Percentiles rank a stretch among this genome's conserved stretches.
Conservation (phyloP, 2,113 vertebrate species). For the Anolis carolinensis region DNA sequence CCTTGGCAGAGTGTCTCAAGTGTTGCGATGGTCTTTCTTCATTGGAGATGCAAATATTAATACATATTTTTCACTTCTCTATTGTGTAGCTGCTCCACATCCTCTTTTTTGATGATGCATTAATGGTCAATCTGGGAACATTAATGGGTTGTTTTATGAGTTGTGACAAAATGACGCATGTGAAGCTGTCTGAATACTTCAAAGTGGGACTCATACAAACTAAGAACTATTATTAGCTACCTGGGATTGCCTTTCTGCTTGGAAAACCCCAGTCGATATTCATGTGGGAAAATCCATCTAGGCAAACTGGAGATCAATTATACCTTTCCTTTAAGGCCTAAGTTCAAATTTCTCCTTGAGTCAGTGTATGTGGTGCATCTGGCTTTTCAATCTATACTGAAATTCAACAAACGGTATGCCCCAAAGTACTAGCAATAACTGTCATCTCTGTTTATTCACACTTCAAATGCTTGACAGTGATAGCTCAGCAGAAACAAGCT, state of each 20-base stretch:
- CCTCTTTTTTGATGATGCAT: neutral
- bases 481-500: constrained; percentile 12
- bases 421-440: constrained; percentile 5
- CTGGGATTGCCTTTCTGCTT: neutral
- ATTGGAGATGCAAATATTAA: too few species aligned
- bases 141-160: neutral
- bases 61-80: too few species aligned
- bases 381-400: neutral
- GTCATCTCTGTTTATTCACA: constrained; percentile 1
- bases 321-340: neutral
- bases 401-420: neutral
- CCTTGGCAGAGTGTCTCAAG: too few species aligned
- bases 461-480: constrained; percentile 12
- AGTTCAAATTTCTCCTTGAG: neutral
- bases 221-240: neutral
- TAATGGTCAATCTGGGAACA: neutral
- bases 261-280: neutral
- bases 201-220: too few species aligned
- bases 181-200: neutral
- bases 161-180: neutral
- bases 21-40: too few species aligned
- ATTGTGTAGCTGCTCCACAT: neutral
- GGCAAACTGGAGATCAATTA: neutral
- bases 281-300: neutral
- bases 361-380: neutral